A percentile compares a stretch with the other conserved stretches of the same genome.
phyloP scores from a whole-genome alignment of 1,140 invertebrate genomes.

The Scaptomyza montana region DNA sequence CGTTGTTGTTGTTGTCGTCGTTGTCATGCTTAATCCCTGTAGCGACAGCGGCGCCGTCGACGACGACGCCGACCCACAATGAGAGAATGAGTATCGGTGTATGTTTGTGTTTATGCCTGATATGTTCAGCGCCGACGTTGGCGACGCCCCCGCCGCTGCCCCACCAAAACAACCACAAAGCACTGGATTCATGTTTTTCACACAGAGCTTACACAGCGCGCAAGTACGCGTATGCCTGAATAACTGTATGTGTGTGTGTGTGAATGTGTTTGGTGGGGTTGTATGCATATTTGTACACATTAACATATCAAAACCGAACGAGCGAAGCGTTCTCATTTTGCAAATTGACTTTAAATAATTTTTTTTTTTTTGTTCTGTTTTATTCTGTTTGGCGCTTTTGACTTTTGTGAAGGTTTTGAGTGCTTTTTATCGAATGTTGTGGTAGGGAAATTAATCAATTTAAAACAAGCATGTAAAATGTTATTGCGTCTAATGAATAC shows the following conservation, averaged over 20 bases:
- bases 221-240: conserved; percentile 9
- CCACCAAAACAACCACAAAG: conserved; percentile 67
- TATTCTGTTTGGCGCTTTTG: conserved; percentile 44
- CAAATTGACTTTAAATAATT: conserved; percentile 78
- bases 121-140: conserved; percentile 40
- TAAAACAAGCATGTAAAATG: neutral
- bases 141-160: conserved; percentile 18
- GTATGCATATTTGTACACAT: conserved; percentile 57
- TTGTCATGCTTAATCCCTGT: conserved; percentile 75
- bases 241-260: neutral
- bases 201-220: conserved; percentile 76
- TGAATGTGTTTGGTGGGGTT: conserved; percentile 7
- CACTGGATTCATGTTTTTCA: conserved; percentile 80
- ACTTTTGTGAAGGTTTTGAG: conserved; percentile 54
- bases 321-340: conserved; percentile 73
- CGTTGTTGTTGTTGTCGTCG: conserved; percentile 49
- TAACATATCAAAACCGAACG: conserved; percentile 77
- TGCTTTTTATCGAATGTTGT: conserved; percentile 64
- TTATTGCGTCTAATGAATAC: no score
- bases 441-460: conserved; percentile 31
- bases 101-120: conserved; percentile 59
- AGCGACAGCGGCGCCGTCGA: conserved; percentile 55
- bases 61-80: conserved; percentile 48
- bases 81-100: conserved; percentile 47
- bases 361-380: conserved; percentile 47